phyloP scores from a whole-genome alignment of 2,113 vertebrate genomes.

The Oreochromis spilurus region DNA sequence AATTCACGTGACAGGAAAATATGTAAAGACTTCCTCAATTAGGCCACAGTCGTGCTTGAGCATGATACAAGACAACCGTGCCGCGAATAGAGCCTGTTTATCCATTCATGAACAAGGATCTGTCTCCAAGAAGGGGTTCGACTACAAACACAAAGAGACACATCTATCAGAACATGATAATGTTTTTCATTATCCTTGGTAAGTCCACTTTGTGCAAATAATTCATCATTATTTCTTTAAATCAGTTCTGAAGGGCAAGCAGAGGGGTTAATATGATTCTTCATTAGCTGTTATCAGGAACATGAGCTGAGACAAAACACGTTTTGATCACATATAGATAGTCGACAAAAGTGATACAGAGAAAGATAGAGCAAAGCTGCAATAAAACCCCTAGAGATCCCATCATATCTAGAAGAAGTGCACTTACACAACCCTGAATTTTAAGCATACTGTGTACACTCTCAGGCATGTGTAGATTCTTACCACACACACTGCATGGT shows the following conservation, averaged over 20 bases:
- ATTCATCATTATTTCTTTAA: constrained; percentile 27
- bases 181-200: not conserved
- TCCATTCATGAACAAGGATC: not conserved
- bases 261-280: constrained; percentile 15
- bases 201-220: constrained; percentile 1
- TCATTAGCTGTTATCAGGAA: constrained; percentile 50
- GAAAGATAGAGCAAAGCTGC: not conserved
- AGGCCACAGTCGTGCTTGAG: not conserved
- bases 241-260: constrained; percentile 4
- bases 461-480: not conserved
- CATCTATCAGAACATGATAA: not conserved
- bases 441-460: not conserved
- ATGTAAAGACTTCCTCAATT: not conserved
- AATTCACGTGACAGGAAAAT: not conserved
- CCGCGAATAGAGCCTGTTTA: rapidly evolving
- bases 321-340: constrained; percentile 22
- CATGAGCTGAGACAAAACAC: constrained; percentile 37
- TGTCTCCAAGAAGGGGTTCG: not conserved
- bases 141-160: not conserved
- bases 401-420: not conserved
- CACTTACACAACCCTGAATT: not conserved
- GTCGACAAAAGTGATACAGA: not conserved
- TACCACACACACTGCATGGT: not conserved
- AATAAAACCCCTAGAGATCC: constrained; percentile 16
- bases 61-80: not conserved